phyloP scores from a whole-genome alignment of 2,797 vertebrate species.

The Balearica regulorum region DNA sequence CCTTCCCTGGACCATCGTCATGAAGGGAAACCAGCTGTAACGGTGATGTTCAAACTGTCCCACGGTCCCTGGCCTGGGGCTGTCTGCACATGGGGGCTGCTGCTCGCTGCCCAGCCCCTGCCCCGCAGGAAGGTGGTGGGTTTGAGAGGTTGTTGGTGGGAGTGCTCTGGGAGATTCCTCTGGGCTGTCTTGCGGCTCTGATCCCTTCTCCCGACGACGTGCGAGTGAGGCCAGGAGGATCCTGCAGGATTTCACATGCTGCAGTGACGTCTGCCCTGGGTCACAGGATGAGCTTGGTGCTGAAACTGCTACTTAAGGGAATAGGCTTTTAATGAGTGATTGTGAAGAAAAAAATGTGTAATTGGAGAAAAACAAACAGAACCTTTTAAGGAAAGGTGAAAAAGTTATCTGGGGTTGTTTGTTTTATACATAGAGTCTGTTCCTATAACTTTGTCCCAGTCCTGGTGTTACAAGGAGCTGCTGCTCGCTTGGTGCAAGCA shows the following conservation, averaged over 20 bases:
- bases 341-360: background rate
- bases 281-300: background rate
- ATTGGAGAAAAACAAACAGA: background rate
- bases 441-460: background rate
- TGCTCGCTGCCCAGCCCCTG: background rate
- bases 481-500: rapidly evolving
- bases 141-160: background rate
- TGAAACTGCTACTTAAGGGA: background rate
- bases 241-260: background rate
- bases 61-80: background rate
- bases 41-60: background rate
- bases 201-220: rapidly evolving
- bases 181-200: background rate
- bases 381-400: background rate
- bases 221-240: background rate
- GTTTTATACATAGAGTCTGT: rapidly evolving
- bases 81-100: rapidly evolving
- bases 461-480: background rate
- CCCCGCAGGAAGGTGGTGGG: background rate
- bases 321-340: background rate
- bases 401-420: background rate
- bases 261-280: background rate
- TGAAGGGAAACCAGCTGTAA: background rate
- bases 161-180: background rate
- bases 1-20: background rate